Evolutionary conservation across 2,888 invertebrate species (phyloP).

Genomic region (Osmoderma eremita): DNA sequence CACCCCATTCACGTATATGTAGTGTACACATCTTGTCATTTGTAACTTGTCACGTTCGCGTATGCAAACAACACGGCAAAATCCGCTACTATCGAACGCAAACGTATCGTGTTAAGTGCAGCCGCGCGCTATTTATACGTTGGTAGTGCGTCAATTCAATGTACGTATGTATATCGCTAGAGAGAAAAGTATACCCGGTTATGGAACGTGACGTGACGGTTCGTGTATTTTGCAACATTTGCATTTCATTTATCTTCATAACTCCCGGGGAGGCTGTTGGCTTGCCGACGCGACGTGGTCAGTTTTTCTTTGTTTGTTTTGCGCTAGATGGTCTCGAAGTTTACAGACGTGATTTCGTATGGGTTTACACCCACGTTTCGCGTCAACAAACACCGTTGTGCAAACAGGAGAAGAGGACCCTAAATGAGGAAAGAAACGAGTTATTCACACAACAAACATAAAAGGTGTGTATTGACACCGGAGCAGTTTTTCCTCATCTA

Average conservation of each 20-base stretch:
- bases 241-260: conserved; percentile 19
- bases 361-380: no score
- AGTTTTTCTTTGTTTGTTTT: conserved; percentile 5
- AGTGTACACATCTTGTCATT: not conserved
- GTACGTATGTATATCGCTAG: not conserved
- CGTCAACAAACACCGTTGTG: no score
- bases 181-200: not conserved
- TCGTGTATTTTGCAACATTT: conserved; percentile 6
- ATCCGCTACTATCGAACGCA: not conserved
- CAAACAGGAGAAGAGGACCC: no score
- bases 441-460: no score
- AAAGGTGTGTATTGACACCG: no score
- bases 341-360: not conserved
- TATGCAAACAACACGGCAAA: conserved; percentile 1
- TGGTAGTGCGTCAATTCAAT: conserved; percentile 14
- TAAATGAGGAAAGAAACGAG: no score
- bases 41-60: not conserved
- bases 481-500: no score
- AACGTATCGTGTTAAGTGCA: conserved; percentile 8
- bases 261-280: not conserved
- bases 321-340: not conserved
- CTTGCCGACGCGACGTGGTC: not conserved
- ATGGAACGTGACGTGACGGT: not conserved
- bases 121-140: conserved; percentile 6
- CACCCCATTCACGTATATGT: not conserved